Evolutionary conservation across 2,113 vertebrate species (phyloP), one percentile per base, ranked within the genome.

Genomic region (Camarhynchus parvulus): DNA sequence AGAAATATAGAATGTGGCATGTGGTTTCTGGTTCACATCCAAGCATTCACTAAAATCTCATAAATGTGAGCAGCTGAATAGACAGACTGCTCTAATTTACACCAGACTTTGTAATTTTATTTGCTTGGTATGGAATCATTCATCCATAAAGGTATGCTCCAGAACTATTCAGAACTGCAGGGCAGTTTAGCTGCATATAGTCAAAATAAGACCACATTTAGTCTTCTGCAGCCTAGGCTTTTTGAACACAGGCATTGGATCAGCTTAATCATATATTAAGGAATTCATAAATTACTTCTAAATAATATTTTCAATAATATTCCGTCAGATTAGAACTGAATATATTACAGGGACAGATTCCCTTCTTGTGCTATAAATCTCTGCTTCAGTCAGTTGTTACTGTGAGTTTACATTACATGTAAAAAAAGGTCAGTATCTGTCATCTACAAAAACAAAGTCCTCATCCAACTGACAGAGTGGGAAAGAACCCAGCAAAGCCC

Each of bases 21-120:
- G 72, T 75, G 90, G 90, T 86, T 96, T 95, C 89, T 96, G 93
- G 88, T 87, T 72, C 87, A 46, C 37, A 73, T 95, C 86, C 94
- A 96, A 87, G 80, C 80, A 75, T 81, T 95, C 93, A 94, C 95
- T 93, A 81, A 96, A 94, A 92, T 94, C 96, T 90, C 92, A 92
- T 96, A 96, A 95, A 90, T 86, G 80, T 68, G 88, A 96, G 79
- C 95, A 95, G 94, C 92, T 96, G 94, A 96, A 93, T 79, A 97
- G 95, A 93, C 96, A 95, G 91, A 91, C 94, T 95, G 83, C 89
- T 96, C 69, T 96, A 95, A 96, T 94, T 95, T 81, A 96, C 94
- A 95, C 62, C 92, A 97, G 93, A 83, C 52, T 87, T 87, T 31
- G 58, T 74, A 81, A 95, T 93, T 94, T 95, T 77, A 83, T 95